Evolutionary conservation across 2,888 invertebrate genomes (phyloP), one percentile per base, ranked within the genome.

Genomic region (Xestobium rufovillosum): DNA sequence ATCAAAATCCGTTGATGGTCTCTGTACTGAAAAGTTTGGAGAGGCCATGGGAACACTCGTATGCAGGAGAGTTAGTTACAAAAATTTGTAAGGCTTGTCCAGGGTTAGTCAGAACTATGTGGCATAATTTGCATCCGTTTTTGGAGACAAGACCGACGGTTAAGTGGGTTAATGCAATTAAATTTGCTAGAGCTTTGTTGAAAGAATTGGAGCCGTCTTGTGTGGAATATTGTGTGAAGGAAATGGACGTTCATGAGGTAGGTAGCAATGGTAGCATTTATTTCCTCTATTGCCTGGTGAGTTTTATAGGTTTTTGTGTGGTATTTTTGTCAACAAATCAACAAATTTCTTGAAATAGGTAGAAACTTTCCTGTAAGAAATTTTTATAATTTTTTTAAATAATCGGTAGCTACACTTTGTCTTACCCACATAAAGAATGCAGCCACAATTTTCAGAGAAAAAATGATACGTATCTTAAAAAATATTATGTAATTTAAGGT

Each of bases 1-100:
- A 55, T 13, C 71, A 74, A 48, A 82, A 81, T 59, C 70, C 71
- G 42, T 68, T 77, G 38, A 65, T 80, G 34, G 73, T 71, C 47
- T 73, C 76, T 48, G 71, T 83, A 14, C 55, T 86, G 27, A 71
- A 79, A 12, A 72, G 73, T 23, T 59, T 86, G 11, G 76, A 77
- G 45, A 66, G 73, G 16, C 83, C 84, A 0, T 85, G 82, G 82
- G 72, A 76, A 42, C 74, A 80, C 60, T 69, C 73, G 9, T 69
- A 73, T 45, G 80, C 80, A 50, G 65, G 70, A 36, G 73, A 81
- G 36, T 63, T 82, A 10, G 67, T 84, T 3, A 58, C 77, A 2
- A 70, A 76, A 56, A 79, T 82, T 33, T 63, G 83, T 38, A 61
- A 64, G 33, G 75, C 75, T 19, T 84, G 84, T 58, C 85, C 85